Evolutionary conservation across 2,888 invertebrate genomes (phyloP), one percentile per base, ranked within the genome.

Genomic region (Leptopilina myrica): DNA sequence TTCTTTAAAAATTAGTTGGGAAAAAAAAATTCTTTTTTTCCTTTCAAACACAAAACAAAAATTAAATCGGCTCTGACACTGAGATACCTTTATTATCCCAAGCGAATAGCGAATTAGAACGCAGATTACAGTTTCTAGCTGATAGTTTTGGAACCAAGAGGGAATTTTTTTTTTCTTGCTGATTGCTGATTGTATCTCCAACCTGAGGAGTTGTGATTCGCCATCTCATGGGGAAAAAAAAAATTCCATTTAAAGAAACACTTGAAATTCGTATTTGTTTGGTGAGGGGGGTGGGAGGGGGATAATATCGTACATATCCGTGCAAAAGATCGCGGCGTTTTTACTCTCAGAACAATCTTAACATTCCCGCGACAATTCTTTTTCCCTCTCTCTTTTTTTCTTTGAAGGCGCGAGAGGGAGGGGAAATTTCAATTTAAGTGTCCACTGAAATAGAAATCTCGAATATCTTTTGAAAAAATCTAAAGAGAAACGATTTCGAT

Each of bases 161-260:
- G 49, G 67, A 67, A 67, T 20, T 67, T 67, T 67, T 43, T 49
- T 67, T 49, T 20, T 8, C 7, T 69, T 53, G 69, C 69, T 69
- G 69, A 69, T 69, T 69, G 69, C 73, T 73, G 73, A 73, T 73
- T 73, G 73, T 73, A 73, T 73, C 33, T 33, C 73, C 53, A 73
- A 53, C 49, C 33, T 69, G 14, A 69, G 69, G 69, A 26, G 69
- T 73, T 73, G 33, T 33, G 73, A 56, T 56, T 59, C 11, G 73
- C 26, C 56, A 53, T 59, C 56, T 73, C 33, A n/a, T n/a, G 73
- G 73, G 53, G 46, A 5, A 33, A 33, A 33, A 49, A 49, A 49
- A n/a, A 73, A 73, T 73, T 33, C 56, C 8, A 33, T 59, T n/a
- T 56, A 56, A 59, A 73, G 53, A 64, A 64, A 33, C 64, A 64